phyloP scores from a whole-genome alignment of 1,140 invertebrate genomes.

The Papilio xuthus region DNA sequence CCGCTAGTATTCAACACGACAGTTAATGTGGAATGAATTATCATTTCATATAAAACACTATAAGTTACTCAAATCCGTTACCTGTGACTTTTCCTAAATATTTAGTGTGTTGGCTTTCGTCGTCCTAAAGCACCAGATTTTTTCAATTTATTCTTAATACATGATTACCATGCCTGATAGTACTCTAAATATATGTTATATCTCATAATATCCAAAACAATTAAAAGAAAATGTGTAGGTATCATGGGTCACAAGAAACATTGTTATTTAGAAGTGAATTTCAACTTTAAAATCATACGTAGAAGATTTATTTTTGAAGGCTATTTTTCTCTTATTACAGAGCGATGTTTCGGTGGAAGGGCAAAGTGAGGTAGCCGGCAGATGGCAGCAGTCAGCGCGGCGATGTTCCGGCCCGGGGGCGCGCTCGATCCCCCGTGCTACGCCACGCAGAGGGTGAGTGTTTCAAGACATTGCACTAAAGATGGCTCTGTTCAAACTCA shows the following conservation, averaged over 20 bases:
- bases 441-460: constrained; percentile 73
- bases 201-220: too few species aligned
- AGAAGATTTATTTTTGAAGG: neutral
- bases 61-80: neutral
- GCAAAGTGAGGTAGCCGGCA: constrained; percentile 77
- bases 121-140: neutral
- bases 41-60: neutral
- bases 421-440: constrained; percentile 73
- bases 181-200: too few species aligned
- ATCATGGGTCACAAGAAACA: too few species aligned
- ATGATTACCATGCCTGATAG: too few species aligned
- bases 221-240: too few species aligned
- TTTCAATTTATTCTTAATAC: neutral
- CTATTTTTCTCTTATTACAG: constrained; percentile 56
- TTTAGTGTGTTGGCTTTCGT: neutral
- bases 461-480: constrained; percentile 40
- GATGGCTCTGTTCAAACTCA: constrained; percentile 55
- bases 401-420: constrained; percentile 78
- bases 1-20: constrained; percentile 6
- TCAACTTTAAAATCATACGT: too few species aligned
- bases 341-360: constrained; percentile 78
- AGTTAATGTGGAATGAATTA: neutral
- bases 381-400: constrained; percentile 79
- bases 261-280: too few species aligned
- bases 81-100: too few species aligned